These are phyloP conservation scores for Ovis canadensis DNA, from an alignment of 2,113 vertebrate genomes.

Conservation along the genomic window DNA sequence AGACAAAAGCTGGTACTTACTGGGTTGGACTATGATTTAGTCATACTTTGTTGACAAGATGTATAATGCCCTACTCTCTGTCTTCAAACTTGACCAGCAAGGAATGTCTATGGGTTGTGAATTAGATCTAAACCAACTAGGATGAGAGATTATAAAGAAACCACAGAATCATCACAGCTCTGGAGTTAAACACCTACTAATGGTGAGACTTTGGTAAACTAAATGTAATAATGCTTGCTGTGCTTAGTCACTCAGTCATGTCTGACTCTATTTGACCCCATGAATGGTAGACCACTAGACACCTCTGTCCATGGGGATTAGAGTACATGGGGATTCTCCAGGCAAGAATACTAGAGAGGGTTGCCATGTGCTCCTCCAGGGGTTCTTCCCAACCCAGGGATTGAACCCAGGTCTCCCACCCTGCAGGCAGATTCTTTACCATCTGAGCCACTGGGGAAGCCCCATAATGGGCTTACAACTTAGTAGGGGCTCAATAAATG, in stretches of 20 bases:
- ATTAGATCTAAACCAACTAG: not conserved
- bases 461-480: not conserved
- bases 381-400: not conserved
- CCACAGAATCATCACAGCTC: not conserved
- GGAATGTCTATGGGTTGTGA: not conserved
- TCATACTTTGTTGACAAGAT: not conserved
- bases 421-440: not conserved
- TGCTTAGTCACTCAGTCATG: not conserved
- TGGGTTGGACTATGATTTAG: not conserved
- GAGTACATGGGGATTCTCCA: not conserved
- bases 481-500: not conserved
- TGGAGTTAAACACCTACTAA: not conserved
- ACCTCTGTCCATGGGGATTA: not conserved
- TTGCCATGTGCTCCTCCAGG: not conserved
- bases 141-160: not conserved
- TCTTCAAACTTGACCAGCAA: not conserved
- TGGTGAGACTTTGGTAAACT: not conserved
- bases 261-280: not conserved
- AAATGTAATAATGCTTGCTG: not conserved
- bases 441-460: not conserved
- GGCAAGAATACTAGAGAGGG: not conserved
- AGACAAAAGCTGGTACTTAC: not conserved
- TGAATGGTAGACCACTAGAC: not conserved
- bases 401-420: not conserved
- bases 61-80: not conserved